phyloP scores from a whole-genome alignment of 2,113 vertebrate species.

The Halichoeres trimaculatus region DNA sequence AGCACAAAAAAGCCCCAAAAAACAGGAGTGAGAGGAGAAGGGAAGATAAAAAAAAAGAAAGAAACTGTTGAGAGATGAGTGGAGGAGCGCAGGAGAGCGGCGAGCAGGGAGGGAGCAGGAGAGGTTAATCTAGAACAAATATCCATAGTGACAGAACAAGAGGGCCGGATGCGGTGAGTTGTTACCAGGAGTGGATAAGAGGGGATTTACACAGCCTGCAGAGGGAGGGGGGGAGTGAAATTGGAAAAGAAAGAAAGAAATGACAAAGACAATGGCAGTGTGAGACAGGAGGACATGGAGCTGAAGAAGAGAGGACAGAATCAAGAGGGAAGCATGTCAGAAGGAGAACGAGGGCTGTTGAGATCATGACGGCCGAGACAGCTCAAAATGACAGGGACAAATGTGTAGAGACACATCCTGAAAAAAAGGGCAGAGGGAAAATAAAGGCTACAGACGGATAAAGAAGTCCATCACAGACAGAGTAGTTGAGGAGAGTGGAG shows the following conservation, averaged over 20 bases:
- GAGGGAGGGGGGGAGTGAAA: conserved; percentile 42
- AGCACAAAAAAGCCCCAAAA: conserved; percentile 2
- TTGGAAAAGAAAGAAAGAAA: conserved; percentile 46
- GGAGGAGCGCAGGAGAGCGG: conserved; percentile 17
- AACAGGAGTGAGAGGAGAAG: neutral
- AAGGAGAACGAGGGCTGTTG: neutral
- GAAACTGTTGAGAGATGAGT: conserved; percentile 19
- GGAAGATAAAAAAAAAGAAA: neutral
- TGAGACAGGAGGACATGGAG: neutral
- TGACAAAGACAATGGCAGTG: too few relatives aligned
- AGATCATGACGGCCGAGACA: conserved; percentile 23
- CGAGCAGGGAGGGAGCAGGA: conserved; percentile 37
- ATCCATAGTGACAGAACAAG: conserved; percentile 73
- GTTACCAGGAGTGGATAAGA: conserved; percentile 73
- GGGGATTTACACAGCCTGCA: conserved; percentile 68
- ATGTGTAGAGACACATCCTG: conserved; percentile 8
- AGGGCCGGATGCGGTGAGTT: conserved; percentile 56
- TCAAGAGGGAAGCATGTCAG: conserved; percentile 11
- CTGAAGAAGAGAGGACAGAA: conserved; percentile 17
- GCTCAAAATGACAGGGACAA: conserved; percentile 23
- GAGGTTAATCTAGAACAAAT: conserved; percentile 78
- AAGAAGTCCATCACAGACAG: conserved; percentile 30
- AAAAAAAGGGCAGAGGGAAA: conserved; percentile 11
- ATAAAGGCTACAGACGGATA: neutral
- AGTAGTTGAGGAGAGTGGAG: conserved; percentile 11